phyloP scores from a whole-genome alignment of 2,113 vertebrate genomes.

The Grantiella picta region DNA sequence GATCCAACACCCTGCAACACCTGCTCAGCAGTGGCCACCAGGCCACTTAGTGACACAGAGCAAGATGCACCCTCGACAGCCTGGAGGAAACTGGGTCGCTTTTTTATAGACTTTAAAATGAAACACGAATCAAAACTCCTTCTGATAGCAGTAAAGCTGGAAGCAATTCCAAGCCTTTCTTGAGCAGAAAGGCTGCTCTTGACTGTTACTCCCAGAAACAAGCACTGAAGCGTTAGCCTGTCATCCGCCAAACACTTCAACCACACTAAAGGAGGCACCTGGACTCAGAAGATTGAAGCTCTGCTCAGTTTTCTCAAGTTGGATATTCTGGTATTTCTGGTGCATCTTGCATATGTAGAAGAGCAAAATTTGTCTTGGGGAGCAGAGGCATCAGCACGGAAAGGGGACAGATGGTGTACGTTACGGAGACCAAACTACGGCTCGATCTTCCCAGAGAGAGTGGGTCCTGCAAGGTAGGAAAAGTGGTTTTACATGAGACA shows the following conservation, averaged over 20 bases:
- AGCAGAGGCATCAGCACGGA: constrained; percentile 56
- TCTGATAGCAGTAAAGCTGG: background rate
- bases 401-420: constrained; percentile 64
- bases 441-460: constrained; percentile 34
- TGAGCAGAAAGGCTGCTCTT: background rate
- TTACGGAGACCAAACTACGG: constrained; percentile 56
- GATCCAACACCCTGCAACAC: background rate
- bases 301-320: background rate
- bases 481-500: constrained; percentile 70
- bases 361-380: constrained; percentile 53
- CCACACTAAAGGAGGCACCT: background rate
- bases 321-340: constrained; percentile 21
- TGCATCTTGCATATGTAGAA: background rate
- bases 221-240: background rate
- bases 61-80: background rate
- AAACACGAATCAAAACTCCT: background rate
- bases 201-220: background rate
- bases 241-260: background rate
- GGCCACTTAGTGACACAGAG: background rate
- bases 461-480: constrained; percentile 73
- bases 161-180: background rate
- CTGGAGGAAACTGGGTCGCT: background rate
- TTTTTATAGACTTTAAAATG: constrained; percentile 1
- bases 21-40: background rate
- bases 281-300: background rate